phyloP scores from a whole-genome alignment of 1,140 invertebrate species.

The Lepidurus packardi region DNA sequence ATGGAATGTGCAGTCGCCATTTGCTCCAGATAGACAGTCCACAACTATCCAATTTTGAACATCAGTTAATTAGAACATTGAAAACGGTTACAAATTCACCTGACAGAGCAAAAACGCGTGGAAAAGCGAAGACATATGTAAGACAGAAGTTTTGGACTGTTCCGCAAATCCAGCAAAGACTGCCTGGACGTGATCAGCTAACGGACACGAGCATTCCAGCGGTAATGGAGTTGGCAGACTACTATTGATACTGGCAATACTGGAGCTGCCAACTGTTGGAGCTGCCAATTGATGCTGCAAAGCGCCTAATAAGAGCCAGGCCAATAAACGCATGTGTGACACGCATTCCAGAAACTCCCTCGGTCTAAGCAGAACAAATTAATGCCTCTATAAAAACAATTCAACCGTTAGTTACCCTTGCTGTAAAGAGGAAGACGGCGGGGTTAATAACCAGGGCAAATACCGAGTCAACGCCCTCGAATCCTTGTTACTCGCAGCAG shows the following conservation, averaged over 20 bases:
- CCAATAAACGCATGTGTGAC: constrained; percentile 84
- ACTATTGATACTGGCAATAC: background rate
- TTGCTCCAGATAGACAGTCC: constrained; percentile 97
- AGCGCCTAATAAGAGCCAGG: constrained; percentile 91
- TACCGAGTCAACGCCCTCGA: constrained; percentile 74
- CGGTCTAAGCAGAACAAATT: constrained; percentile 53
- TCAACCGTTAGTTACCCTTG: constrained; percentile 58
- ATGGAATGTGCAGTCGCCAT: constrained; percentile 59
- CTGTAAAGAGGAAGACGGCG: constrained; percentile 67
- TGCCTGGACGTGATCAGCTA: constrained; percentile 92
- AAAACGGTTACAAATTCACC: constrained; percentile 42
- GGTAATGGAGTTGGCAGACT: constrained; percentile 63
- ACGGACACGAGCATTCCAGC: constrained; percentile 88
- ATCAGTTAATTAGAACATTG: background rate
- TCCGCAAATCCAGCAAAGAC: constrained; percentile 94
- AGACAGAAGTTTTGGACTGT: constrained; percentile 79
- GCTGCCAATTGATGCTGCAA: constrained; percentile 59
- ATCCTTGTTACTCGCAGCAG: constrained; percentile 67
- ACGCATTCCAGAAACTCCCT: constrained; percentile 95
- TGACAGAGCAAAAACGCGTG: constrained; percentile 63
- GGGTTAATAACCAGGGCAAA: constrained; percentile 87
- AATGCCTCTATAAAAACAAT: background rate
- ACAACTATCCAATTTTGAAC: constrained; percentile 58
- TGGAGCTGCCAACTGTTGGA: background rate
- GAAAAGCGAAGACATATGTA: constrained; percentile 81